These are phyloP conservation scores for Rhodinocichla rosea DNA, from an alignment of 2,113 vertebrate genomes.

Conservation along the genomic window DNA sequence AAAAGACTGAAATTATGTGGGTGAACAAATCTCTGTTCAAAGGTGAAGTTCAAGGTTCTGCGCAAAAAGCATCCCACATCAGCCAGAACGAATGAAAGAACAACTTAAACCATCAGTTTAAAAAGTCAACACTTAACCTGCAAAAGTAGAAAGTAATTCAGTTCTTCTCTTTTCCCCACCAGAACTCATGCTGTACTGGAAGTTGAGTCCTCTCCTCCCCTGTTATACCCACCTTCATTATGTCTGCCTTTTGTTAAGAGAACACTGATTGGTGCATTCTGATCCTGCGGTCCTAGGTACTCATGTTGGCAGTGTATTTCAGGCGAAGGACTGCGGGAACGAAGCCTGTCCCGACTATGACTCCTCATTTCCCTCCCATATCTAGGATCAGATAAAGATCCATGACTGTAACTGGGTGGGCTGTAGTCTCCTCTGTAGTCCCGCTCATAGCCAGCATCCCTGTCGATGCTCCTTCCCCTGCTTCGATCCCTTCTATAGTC, in stretches of 20 bases:
- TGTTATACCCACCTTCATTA: conserved; percentile 81
- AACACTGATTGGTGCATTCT: conserved; percentile 82
- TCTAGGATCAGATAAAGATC: conserved; percentile 52
- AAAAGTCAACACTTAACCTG: not conserved
- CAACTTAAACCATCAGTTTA: not conserved
- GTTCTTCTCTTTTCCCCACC: not conserved
- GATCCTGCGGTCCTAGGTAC: not conserved
- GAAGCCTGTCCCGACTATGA: conserved; percentile 79
- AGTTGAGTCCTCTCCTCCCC: not conserved
- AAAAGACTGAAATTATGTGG: not conserved
- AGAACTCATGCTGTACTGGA: not conserved
- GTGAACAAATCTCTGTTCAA: not conserved
- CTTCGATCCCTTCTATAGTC: conserved; percentile 73
- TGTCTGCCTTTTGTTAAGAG: conserved; percentile 87
- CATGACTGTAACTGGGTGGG: conserved; percentile 62
- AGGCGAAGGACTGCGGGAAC: conserved; percentile 67
- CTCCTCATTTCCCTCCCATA: conserved; percentile 50
- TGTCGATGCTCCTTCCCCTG: conserved; percentile 74
- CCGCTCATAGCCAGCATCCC: conserved; percentile 70
- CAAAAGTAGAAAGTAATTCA: not conserved
- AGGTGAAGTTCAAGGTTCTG: not conserved
- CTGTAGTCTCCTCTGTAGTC: conserved; percentile 63
- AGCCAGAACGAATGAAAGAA: not conserved
- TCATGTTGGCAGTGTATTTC: not conserved
- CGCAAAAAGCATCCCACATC: not conserved